Conservation (phyloP, 2,888 invertebrate genomes). For the Hyposoter didymator region DNA sequence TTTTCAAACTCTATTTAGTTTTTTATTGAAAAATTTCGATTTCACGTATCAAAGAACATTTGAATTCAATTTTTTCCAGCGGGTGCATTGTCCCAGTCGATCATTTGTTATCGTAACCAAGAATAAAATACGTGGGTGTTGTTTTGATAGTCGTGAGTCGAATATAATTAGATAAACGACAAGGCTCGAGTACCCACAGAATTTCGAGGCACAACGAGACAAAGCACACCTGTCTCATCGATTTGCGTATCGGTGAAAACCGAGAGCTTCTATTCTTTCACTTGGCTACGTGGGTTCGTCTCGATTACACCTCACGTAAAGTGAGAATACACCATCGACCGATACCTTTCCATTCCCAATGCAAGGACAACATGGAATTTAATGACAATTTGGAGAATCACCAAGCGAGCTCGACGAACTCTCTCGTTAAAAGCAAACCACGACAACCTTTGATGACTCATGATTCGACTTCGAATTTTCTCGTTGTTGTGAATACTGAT, state of each 20-base stretch:
- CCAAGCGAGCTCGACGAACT: conserved; percentile 56
- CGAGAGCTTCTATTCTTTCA: conserved; percentile 57
- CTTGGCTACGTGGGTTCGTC: conserved; percentile 52
- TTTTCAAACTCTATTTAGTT: background rate
- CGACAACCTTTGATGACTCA: conserved; percentile 35
- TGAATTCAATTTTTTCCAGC: background rate
- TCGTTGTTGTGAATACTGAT: background rate
- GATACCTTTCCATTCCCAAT: conserved; percentile 27
- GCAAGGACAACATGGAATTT: conserved; percentile 24
- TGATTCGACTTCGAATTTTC: background rate
- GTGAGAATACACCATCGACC: conserved; percentile 22
- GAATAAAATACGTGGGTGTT: background rate
- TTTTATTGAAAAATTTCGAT: background rate
- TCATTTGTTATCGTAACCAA: conserved; percentile 5
- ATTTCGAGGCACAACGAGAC: conserved; percentile 39
- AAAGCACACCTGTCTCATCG: conserved; percentile 61
- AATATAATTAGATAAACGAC: conserved; percentile 57
- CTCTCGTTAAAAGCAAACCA: conserved; percentile 22
- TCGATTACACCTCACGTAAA: conserved; percentile 63
- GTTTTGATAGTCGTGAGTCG: conserved; percentile 26
- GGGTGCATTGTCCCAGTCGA: background rate
- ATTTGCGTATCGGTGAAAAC: conserved; percentile 57
- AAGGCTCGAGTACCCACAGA: conserved; percentile 43
- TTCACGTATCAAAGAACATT: background rate
- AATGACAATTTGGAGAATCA: conserved; percentile 39